phyloP scores from a whole-genome alignment of 2,888 invertebrate genomes.

The Netelia melanura region DNA sequence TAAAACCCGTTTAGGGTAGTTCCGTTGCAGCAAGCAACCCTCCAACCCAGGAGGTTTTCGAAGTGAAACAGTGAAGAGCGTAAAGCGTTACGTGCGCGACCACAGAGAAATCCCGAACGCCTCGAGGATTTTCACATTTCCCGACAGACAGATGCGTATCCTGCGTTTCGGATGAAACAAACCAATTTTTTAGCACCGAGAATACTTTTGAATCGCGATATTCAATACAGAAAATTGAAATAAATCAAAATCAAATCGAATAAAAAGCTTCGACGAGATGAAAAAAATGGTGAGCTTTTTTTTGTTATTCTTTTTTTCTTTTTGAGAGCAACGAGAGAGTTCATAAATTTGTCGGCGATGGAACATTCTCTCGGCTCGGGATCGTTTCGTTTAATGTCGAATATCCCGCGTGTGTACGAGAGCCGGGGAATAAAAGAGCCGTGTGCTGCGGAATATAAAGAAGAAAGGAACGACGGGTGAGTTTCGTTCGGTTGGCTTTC shows the following conservation, averaged over 20 bases:
- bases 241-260: background rate
- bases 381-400: too few relatives aligned
- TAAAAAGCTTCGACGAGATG: background rate
- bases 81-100: too few relatives aligned
- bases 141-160: background rate
- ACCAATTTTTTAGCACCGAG: background rate
- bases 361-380: too few relatives aligned
- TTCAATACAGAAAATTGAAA: background rate
- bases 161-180: background rate
- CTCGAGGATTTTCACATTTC: background rate
- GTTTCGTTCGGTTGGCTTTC: too few relatives aligned
- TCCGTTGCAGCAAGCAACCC: slow-evolving; percentile 22
- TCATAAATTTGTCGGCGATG: too few relatives aligned
- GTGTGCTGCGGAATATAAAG: background rate
- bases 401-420: too few relatives aligned
- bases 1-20: slow-evolving; percentile 22
- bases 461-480: too few relatives aligned
- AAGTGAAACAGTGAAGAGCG: slow-evolving; percentile 21
- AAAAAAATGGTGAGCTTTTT: background rate
- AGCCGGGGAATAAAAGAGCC: background rate
- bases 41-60: background rate
- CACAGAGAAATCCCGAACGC: background rate
- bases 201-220: background rate
- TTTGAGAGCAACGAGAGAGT: too few relatives aligned
- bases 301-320: too few relatives aligned